Evolutionary conservation across 2,888 invertebrate species (phyloP).

Genomic region (Parnassius glacialis): DNA sequence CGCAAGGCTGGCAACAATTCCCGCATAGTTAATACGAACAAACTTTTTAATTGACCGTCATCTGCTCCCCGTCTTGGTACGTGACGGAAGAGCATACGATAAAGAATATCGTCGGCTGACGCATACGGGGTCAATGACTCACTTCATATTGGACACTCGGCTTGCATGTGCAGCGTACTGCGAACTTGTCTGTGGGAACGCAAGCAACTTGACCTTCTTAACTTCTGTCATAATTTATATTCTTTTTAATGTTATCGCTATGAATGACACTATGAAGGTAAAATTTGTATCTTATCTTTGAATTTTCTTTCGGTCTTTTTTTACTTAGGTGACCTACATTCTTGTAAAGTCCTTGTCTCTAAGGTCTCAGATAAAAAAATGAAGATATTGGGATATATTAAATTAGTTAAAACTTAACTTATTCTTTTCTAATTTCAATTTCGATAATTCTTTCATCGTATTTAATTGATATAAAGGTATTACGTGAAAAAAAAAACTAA

Average conservation of each 20-base stretch:
- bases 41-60: slow-evolving; percentile 79
- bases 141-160: slow-evolving; percentile 62
- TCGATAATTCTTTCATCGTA: no score
- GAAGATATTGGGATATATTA: no score
- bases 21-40: slow-evolving; percentile 72
- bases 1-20: slow-evolving; percentile 60
- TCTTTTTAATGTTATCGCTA: slow-evolving; percentile 23
- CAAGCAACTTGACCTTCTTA: slow-evolving; percentile 44
- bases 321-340: slow-evolving; percentile 14
- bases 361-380: not conserved
- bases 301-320: not conserved
- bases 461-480: no score
- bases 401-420: no score
- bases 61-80: slow-evolving; percentile 61
- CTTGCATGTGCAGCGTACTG: slow-evolving; percentile 46
- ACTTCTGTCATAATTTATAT: slow-evolving; percentile 23
- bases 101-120: slow-evolving; percentile 63
- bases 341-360: not conserved
- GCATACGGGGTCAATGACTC: slow-evolving; percentile 75
- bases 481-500: slow-evolving; percentile 37
- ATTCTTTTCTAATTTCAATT: no score
- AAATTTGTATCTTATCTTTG: slow-evolving; percentile 7
- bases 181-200: slow-evolving; percentile 62
- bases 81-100: slow-evolving; percentile 54
- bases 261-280: slow-evolving; percentile 5